Base-by-base conservation (phyloP, 2,113 vertebrate genomes). In the Clarias macrocephalus region DNA sequence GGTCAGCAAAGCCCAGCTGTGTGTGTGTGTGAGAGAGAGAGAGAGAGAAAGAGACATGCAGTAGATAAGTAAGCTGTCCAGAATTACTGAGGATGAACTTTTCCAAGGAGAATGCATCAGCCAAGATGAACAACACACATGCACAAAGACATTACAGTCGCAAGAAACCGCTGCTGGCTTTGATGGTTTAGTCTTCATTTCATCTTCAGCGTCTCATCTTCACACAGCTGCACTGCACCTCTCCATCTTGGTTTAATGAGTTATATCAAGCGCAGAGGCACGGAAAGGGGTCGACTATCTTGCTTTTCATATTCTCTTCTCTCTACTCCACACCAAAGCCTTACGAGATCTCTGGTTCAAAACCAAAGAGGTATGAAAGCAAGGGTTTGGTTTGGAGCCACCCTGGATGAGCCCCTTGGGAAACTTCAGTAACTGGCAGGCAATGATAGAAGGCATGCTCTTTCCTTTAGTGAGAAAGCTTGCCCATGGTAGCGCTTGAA, bases 1-100 rank as follows among this genome's bases (percentile, higher is more conserved):
- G 95, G 94, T 99, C 97, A 19, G 97, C 95, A 91, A 99, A 99
- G 92, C 98, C 98, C 95, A 99, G 95, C 98, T 99, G 94, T 62
- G 21, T 42, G 42, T 42, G 42, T 42, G 42, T 37, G 37, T 37
- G 37, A 37, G 37, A 37, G 37, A 37, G 37, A 37, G 42, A 48
- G 68, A 63, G 28, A 23, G 60, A 75, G 19, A 83, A 23, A 87
- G 52, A 30, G 3, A 75, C 9, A 52, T 62, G 54, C 25, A 37
- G 77, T 66, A 56, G 28, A 66, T 68, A 42, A 63, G 70, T 28
- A 72, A 70, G 12, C 15, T 0, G 25, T 30, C 33, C 23, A 73
- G 25, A 30, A 63, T 63, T 65, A 65, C 9, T 63, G 1, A 62
- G 60, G 19, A 5, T 15, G 42, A 79, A 37, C 10, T 59, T 59